phyloP scores from a whole-genome alignment of 2,113 vertebrate genomes.

The Lutjanus erythropterus region DNA sequence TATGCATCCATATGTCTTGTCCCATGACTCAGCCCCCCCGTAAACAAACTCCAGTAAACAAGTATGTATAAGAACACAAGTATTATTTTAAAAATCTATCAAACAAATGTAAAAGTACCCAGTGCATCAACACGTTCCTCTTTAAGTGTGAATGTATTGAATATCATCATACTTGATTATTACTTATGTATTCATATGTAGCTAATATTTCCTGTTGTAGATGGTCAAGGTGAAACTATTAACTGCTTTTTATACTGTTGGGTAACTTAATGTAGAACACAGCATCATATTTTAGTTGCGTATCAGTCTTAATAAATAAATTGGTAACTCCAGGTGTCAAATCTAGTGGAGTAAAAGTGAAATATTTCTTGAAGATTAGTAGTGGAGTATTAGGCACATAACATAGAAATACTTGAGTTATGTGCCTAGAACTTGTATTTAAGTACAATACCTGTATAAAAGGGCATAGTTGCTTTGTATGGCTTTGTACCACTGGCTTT shows the following conservation, averaged over 20 bases:
- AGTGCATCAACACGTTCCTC: background rate
- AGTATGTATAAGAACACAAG: no score
- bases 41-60: no score
- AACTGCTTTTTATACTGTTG: background rate
- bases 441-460: background rate
- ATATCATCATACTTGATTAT: no score
- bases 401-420: background rate
- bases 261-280: background rate
- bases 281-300: background rate
- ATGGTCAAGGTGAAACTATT: background rate
- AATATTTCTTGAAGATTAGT: background rate
- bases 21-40: no score
- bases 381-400: background rate
- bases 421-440: background rate
- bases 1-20: no score
- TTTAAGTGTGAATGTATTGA: background rate
- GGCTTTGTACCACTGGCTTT: background rate
- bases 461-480: background rate
- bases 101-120: background rate
- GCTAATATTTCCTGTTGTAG: background rate
- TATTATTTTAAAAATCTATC: no score
- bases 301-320: background rate
- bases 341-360: background rate
- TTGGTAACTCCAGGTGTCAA: background rate
- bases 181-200: background rate